phyloP scores from a whole-genome alignment of 2,888 invertebrate genomes.

The Eulithis prunata region DNA sequence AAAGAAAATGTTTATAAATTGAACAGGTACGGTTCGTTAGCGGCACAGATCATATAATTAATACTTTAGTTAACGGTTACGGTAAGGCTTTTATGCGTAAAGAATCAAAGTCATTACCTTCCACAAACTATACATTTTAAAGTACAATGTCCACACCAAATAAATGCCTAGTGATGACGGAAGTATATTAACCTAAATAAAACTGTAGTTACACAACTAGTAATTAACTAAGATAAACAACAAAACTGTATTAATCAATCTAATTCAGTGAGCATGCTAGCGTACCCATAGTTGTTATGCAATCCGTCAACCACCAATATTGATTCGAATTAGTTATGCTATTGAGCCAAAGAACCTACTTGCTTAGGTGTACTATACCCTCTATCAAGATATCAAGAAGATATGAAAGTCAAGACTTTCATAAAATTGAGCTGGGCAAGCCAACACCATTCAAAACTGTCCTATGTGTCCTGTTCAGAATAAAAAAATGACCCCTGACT shows the following conservation, averaged over 20 bases:
- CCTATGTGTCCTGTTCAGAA: too few species aligned
- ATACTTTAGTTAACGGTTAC: conserved; percentile 75
- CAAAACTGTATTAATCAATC: conserved; percentile 39
- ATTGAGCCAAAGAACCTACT: too few species aligned
- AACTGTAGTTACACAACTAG: conserved; percentile 53
- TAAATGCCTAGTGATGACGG: not conserved
- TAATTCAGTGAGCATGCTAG: conserved; percentile 45
- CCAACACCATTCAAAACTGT: too few species aligned
- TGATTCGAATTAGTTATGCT: too few species aligned
- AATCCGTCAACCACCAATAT: conserved; percentile 39
- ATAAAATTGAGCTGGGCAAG: too few species aligned
- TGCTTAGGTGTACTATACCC: too few species aligned
- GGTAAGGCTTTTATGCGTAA: conserved; percentile 29
- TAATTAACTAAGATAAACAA: conserved; percentile 40
- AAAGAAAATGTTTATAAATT: conserved; percentile 70
- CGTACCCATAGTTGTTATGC: conserved; percentile 48
- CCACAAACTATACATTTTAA: not conserved
- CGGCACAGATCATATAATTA: too few species aligned
- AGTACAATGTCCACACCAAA: too few species aligned
- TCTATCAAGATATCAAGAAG: too few species aligned
- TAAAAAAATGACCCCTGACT: too few species aligned
- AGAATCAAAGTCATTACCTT: conserved; percentile 5
- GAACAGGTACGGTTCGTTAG: conserved; percentile 63
- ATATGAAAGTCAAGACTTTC: too few species aligned
- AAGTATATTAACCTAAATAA: conserved; percentile 29